phyloP scores from a whole-genome alignment of 2,888 invertebrate species.

The Troilus luridus region DNA sequence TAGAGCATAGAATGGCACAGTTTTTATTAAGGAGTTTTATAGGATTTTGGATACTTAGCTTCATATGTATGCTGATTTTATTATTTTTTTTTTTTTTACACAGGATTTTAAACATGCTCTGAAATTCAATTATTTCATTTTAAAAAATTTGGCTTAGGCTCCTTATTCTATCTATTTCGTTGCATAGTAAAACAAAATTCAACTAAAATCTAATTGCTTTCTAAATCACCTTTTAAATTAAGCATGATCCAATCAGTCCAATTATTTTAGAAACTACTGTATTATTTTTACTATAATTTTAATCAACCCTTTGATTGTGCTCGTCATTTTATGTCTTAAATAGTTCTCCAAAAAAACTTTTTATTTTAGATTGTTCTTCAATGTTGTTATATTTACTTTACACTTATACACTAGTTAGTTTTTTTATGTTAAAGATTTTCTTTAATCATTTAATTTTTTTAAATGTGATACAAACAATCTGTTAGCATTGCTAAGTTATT shows the following conservation, averaged over 20 bases:
- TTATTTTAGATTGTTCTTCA: background rate
- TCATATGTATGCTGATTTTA: too few relatives aligned
- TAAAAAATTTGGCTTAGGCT: too few relatives aligned
- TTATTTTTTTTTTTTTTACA: too few relatives aligned
- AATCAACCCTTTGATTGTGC: background rate
- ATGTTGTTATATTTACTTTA: background rate
- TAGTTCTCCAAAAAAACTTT: background rate
- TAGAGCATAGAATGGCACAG: too few relatives aligned
- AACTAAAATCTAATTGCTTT: background rate
- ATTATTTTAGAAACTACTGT: background rate
- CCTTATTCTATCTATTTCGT: too few relatives aligned
- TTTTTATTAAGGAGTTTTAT: too few relatives aligned
- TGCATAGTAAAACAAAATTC: background rate
- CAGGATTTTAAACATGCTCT: too few relatives aligned
- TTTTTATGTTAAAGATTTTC: background rate
- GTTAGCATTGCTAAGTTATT: background rate
- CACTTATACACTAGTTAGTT: background rate
- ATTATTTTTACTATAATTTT: background rate
- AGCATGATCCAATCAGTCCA: background rate
- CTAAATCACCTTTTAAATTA: background rate
- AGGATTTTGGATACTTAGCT: too few relatives aligned
- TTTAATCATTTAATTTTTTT: background rate
- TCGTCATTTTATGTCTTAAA: background rate
- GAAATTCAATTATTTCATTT: too few relatives aligned
- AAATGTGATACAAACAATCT: background rate